phyloP scores from a whole-genome alignment of 2,888 invertebrate species.

The Patella pellucida region DNA sequence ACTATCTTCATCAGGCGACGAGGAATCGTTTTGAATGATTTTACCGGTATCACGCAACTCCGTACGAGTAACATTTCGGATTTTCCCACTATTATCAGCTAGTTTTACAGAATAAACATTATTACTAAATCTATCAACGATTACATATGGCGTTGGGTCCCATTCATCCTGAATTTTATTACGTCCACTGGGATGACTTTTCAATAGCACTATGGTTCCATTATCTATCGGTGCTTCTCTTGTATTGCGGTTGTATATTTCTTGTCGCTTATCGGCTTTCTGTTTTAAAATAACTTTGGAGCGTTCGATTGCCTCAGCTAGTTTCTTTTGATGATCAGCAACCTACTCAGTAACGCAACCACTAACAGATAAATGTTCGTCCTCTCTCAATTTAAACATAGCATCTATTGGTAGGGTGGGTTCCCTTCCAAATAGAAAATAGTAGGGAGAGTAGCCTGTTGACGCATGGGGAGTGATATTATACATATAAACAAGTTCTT shows the following conservation, averaged over 20 bases:
- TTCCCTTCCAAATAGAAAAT: constrained; percentile 17
- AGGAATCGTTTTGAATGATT: not conserved
- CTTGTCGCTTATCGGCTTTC: constrained; percentile 6
- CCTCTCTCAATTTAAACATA: too few relatives aligned
- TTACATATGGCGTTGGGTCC: not conserved
- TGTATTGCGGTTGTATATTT: not conserved
- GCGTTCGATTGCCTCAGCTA: not conserved
- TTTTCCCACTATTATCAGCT: not conserved
- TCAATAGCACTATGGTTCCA: not conserved
- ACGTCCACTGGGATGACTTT: not conserved
- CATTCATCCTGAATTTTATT: constrained; percentile 9
- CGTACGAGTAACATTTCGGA: not conserved
- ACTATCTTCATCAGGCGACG: not conserved
- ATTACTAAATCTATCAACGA: not conserved
- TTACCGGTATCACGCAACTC: not conserved
- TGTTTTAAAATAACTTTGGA: constrained; percentile 3
- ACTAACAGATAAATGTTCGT: too few relatives aligned
- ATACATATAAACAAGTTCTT: constrained; percentile 13
- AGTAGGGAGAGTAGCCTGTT: constrained; percentile 6
- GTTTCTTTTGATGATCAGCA: constrained; percentile 6
- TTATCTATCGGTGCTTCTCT: not conserved
- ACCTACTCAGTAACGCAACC: constrained; percentile 1
- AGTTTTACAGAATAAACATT: constrained; percentile 1
- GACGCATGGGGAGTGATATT: constrained; percentile 15
- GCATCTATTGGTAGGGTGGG: too few relatives aligned